phyloP scores from a whole-genome alignment of 1,140 invertebrate genomes.

The Diabrotica virgifera region DNA sequence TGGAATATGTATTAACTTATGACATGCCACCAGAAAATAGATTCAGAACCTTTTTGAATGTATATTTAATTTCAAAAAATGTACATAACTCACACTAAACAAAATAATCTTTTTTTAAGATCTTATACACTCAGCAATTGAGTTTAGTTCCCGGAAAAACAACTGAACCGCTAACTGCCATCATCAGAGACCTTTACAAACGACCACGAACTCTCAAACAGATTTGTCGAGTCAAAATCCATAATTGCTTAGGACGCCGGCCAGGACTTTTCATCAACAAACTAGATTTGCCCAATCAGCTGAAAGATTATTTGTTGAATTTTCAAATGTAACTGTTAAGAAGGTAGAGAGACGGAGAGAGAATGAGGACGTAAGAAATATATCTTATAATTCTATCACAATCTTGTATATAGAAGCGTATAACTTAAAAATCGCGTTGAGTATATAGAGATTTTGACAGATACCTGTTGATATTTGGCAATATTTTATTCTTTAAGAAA shows the following conservation, averaged over 20 bases:
- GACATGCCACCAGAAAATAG: background rate
- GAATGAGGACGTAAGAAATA: no score
- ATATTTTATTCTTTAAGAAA: no score
- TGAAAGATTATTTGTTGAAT: conserved; percentile 69
- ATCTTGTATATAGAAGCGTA: no score
- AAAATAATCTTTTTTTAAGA: conserved; percentile 20
- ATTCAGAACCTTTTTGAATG: conserved; percentile 28
- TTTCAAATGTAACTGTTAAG: conserved; percentile 56
- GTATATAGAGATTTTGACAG: no score
- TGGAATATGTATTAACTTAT: no score
- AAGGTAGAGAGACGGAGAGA: no score
- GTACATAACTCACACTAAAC: no score
- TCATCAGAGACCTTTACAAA: conserved; percentile 61
- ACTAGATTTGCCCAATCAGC: conserved; percentile 61
- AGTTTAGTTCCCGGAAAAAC: conserved; percentile 63
- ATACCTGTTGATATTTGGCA: no score
- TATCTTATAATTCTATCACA: no score
- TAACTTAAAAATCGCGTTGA: no score
- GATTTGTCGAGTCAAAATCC: conserved; percentile 63
- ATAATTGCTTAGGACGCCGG: conserved; percentile 58
- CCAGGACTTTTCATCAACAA: conserved; percentile 63
- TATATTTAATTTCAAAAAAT: background rate
- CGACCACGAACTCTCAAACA: conserved; percentile 64
- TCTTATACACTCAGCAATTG: conserved; percentile 63
- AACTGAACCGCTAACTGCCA: conserved; percentile 58